Conservation (phyloP, 2,113 vertebrate genomes). For the Sclerurus mexicanus region DNA sequence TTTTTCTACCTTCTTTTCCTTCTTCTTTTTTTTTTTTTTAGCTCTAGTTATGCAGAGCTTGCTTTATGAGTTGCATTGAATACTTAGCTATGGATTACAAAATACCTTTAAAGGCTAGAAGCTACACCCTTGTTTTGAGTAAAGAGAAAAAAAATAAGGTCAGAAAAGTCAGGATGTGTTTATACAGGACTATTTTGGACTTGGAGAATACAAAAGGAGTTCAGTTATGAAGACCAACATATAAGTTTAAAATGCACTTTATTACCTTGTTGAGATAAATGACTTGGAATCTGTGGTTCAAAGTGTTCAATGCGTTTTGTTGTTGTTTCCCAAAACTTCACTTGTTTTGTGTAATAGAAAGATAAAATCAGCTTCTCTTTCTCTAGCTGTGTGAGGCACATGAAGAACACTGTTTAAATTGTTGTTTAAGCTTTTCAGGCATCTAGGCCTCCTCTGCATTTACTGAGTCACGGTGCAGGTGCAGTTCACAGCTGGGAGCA, state of each 20-base stretch:
- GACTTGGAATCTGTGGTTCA: background rate
- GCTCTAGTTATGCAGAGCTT: background rate
- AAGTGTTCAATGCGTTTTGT: background rate
- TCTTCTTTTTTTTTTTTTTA: background rate
- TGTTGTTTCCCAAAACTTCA: background rate
- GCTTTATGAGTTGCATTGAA: background rate
- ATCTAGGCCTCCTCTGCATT: background rate
- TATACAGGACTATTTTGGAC: background rate
- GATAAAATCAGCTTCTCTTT: constrained; percentile 33
- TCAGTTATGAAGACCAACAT: background rate
- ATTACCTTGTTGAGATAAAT: background rate
- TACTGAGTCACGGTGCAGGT: constrained; percentile 73
- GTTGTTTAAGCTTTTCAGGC: constrained; percentile 24
- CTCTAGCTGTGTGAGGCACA: background rate
- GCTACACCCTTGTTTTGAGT: background rate
- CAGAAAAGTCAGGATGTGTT: background rate
- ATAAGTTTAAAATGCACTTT: background rate
- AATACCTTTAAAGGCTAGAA: background rate
- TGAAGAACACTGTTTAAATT: constrained; percentile 38
- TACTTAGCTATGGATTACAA: background rate
- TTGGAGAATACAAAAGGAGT: background rate
- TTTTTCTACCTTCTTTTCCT: background rate
- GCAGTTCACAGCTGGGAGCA: constrained; percentile 73
- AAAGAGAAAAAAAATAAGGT: background rate
- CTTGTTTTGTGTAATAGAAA: background rate